phyloP scores from a whole-genome alignment of 1,140 invertebrate species.

The Neuroterus valhalla region DNA sequence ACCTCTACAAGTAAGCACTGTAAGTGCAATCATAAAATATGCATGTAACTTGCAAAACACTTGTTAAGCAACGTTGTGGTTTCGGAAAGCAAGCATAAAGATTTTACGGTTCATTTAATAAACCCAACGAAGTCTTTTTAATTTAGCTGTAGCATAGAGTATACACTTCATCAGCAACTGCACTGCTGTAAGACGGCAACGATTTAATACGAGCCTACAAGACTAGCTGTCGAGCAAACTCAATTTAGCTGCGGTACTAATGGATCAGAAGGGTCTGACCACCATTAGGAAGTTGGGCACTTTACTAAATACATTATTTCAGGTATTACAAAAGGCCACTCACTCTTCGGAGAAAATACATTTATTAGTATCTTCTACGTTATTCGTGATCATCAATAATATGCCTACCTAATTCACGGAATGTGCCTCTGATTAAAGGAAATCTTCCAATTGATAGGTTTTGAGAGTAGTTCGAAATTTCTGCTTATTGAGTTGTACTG shows the following conservation, averaged over 20 bases:
- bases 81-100: too few species aligned
- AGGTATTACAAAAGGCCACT: too few species aligned
- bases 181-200: conserved; percentile 51
- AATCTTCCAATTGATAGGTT: not conserved
- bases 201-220: conserved; percentile 51
- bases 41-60: not conserved
- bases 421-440: not conserved
- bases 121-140: conserved; percentile 37
- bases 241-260: conserved; percentile 48
- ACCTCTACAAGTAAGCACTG: not conserved
- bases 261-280: conserved; percentile 43
- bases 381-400: conserved; percentile 34
- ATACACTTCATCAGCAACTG: conserved; percentile 48
- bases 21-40: conserved; percentile 25
- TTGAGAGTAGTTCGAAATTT: not conserved
- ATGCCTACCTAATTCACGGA: not conserved
- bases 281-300: conserved; percentile 35
- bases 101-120: too few species aligned
- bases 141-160: conserved; percentile 43
- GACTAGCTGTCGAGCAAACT: conserved; percentile 47
- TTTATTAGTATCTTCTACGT: conserved; percentile 36
- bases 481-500: too few species aligned
- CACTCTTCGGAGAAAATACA: not conserved
- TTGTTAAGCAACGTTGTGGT: too few species aligned
- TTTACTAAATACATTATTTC: conserved; percentile 36